Conservation (phyloP, 2,888 invertebrate genomes). For the Maniola hyperantus region DNA sequence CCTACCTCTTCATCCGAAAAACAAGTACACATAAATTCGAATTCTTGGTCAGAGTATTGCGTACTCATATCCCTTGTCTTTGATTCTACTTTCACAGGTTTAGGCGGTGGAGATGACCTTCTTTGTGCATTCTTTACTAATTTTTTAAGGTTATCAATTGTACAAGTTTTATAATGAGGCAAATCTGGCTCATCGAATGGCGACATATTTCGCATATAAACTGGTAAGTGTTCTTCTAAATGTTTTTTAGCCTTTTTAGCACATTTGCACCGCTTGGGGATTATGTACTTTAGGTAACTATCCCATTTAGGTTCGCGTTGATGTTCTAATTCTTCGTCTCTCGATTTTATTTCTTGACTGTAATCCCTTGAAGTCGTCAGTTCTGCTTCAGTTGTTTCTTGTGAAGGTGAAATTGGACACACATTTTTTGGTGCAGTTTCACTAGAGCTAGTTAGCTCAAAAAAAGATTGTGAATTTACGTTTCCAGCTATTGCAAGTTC, state of each 20-base stretch:
- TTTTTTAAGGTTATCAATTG: conserved; percentile 50
- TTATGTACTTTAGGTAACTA: conserved; percentile 57
- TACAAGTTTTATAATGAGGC: conserved; percentile 62
- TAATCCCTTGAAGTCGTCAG: conserved; percentile 30
- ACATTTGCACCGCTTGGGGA: conserved; percentile 58
- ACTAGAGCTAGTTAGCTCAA: conserved; percentile 61
- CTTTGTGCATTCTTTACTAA: conserved; percentile 55
- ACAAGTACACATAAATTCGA: conserved; percentile 61
- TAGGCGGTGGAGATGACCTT: conserved; percentile 39
- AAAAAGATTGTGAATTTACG: conserved; percentile 54
- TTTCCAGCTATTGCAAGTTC: conserved; percentile 57
- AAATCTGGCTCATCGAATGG: conserved; percentile 53
- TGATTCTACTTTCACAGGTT: conserved; percentile 41
- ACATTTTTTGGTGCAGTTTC: conserved; percentile 25
- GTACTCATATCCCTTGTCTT: conserved; percentile 54
- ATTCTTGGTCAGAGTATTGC: conserved; percentile 60
- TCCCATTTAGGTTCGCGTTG: conserved; percentile 67
- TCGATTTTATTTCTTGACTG: conserved; percentile 51
- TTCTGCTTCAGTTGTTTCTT: conserved; percentile 27
- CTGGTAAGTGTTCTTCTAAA: conserved; percentile 62
- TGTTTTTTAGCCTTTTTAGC: conserved; percentile 60
- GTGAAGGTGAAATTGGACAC: conserved; percentile 14
- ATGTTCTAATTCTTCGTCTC: conserved; percentile 51
- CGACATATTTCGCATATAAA: conserved; percentile 67
- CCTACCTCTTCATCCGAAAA: conserved; percentile 58